These are phyloP conservation scores for Helicoverpa armigera DNA, from an alignment of 1,140 invertebrate genomes.

Conservation along the genomic window DNA sequence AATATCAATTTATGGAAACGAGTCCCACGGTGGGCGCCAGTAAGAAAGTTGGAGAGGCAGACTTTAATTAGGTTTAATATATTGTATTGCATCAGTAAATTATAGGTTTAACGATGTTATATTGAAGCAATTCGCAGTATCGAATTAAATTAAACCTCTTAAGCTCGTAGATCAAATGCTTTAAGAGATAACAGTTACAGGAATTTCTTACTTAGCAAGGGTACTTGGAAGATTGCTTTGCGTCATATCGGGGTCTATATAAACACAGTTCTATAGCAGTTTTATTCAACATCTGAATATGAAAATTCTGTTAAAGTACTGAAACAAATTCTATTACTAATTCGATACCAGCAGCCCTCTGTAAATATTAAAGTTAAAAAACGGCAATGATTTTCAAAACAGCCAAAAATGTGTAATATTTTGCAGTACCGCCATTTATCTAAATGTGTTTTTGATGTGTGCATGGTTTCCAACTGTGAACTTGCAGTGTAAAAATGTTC, in stretches of 20 bases:
- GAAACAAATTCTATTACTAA: no score
- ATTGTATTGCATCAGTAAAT: slow-evolving; percentile 31
- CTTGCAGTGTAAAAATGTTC: neutral
- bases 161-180: slow-evolving; percentile 25
- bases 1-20: neutral
- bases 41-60: neutral
- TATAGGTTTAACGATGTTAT: slow-evolving; percentile 36
- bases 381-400: neutral
- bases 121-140: slow-evolving; percentile 19
- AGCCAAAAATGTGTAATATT: neutral
- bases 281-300: no score
- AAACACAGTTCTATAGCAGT: neutral
- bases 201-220: neutral
- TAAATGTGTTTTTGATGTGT: slow-evolving; percentile 44
- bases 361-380: neutral
- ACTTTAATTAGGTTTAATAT: slow-evolving; percentile 24
- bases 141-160: slow-evolving; percentile 21
- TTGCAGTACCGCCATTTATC: slow-evolving; percentile 7
- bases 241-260: neutral
- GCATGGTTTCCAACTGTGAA: neutral
- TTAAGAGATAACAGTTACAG: neutral
- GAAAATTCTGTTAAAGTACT: no score
- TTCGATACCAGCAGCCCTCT: neutral
- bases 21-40: slow-evolving; percentile 41
- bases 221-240: neutral